These are phyloP conservation scores for Augiades crinisus DNA, from an alignment of 2,888 invertebrate genomes.

Conservation along the genomic window DNA sequence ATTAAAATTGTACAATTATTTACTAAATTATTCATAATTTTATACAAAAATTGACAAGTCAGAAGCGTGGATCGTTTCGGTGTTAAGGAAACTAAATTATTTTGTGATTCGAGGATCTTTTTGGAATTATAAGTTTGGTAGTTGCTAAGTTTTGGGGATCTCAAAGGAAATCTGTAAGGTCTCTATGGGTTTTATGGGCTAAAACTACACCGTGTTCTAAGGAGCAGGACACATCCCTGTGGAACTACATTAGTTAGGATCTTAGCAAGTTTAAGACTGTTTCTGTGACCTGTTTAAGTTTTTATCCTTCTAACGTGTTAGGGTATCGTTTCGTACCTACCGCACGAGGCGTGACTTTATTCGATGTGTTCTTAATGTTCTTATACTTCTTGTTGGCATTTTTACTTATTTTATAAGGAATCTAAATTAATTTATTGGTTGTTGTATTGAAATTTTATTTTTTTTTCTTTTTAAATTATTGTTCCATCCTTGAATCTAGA, in stretches of 20 bases:
- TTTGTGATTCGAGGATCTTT: constrained; percentile 69
- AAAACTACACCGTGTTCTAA: constrained; percentile 74
- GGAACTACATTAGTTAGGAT: constrained; percentile 76
- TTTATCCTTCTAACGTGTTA: constrained; percentile 76
- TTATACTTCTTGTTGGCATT: constrained; percentile 81
- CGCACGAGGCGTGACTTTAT: constrained; percentile 49
- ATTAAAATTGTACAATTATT: constrained; percentile 74
- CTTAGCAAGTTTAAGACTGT: constrained; percentile 81
- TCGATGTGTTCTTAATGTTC: constrained; percentile 80
- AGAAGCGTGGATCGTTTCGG: constrained; percentile 59
- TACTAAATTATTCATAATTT: constrained; percentile 69
- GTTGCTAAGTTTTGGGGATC: constrained; percentile 71
- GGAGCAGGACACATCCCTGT: constrained; percentile 81
- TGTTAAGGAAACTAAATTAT: constrained; percentile 47
- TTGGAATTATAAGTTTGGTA: constrained; percentile 46
- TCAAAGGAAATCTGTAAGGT: constrained; percentile 47
- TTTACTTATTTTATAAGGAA: constrained; percentile 80
- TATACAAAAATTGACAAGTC: constrained; percentile 56
- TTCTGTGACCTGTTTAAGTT: constrained; percentile 82
- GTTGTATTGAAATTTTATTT: constrained; percentile 67
- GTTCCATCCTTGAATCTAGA: constrained; percentile 57
- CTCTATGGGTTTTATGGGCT: constrained; percentile 55
- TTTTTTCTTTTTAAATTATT: constrained; percentile 74
- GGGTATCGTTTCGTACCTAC: constrained; percentile 41
- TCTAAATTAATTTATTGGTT: constrained; percentile 82